These are phyloP conservation scores for Porites australiensis DNA, from an alignment of 64 coral and sea anemone genomes.

Conservation along the genomic window DNA sequence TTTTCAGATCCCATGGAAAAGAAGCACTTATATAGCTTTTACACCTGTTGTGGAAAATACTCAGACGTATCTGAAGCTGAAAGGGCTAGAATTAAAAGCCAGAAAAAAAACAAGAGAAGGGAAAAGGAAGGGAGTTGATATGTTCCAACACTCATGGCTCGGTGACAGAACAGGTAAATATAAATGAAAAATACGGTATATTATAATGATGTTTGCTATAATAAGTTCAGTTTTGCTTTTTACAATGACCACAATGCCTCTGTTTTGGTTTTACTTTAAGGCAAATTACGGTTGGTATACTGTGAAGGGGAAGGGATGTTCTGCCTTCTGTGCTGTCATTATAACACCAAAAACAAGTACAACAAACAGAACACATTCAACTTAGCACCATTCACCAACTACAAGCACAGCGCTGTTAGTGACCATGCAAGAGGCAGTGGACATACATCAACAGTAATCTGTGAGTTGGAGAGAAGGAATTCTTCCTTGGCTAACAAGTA, in stretches of 20 bases:
- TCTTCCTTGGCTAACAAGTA: conserved; percentile 44
- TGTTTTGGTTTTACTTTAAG: neutral
- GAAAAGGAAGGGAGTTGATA: neutral
- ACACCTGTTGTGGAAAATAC: conserved; percentile 41
- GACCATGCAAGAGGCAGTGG: conserved; percentile 54
- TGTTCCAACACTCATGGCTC: no score
- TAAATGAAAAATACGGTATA: conserved; percentile 8
- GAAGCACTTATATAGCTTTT: conserved; percentile 48
- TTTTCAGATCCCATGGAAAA: conserved; percentile 44
- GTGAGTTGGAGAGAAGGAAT: conserved; percentile 67
- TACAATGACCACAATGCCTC: conserved; percentile 5
- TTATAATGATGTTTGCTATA: conserved; percentile 19
- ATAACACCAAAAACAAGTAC: conserved; percentile 47
- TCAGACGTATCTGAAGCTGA: conserved; percentile 40
- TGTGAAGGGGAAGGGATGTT: conserved; percentile 52
- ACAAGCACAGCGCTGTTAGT: conserved; percentile 42
- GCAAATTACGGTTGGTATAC: conserved; percentile 42
- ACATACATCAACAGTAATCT: conserved; percentile 35
- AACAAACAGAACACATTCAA: conserved; percentile 43
- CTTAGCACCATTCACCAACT: conserved; percentile 45
- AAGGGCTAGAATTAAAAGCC: conserved; percentile 25
- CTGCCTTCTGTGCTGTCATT: conserved; percentile 19
- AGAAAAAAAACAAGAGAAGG: conserved; percentile 33
- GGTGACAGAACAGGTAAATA: neutral
- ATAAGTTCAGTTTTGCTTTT: conserved; percentile 28